Evolutionary conservation across 1,140 invertebrate genomes (phyloP).

Genomic region (Geopemphigus sp.): DNA sequence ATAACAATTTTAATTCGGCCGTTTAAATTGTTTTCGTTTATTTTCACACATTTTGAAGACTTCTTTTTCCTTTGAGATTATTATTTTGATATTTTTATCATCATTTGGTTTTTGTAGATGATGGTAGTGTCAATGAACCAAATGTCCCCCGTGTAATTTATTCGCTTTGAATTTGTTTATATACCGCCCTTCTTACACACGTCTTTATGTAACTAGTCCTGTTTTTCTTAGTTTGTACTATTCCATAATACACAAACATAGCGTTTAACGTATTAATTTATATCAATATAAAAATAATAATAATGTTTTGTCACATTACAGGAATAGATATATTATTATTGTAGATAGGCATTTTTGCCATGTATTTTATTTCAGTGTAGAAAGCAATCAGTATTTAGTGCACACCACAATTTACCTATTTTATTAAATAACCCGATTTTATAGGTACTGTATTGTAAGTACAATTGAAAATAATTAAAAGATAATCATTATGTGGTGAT

Average conservation of each 20-base stretch:
- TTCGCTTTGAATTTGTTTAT: neutral
- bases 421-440: too few species aligned
- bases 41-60: neutral
- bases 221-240: neutral
- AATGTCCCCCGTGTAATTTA: neutral
- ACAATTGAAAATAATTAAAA: too few species aligned
- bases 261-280: neutral
- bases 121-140: neutral
- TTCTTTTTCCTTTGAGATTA: neutral
- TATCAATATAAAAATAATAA: too few species aligned
- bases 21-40: neutral
- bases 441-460: too few species aligned
- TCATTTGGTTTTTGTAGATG: neutral
- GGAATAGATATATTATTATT: too few species aligned
- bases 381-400: too few species aligned
- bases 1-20: too few species aligned
- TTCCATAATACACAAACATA: neutral
- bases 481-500: too few species aligned
- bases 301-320: too few species aligned
- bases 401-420: too few species aligned
- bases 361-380: too few species aligned
- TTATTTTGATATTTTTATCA: neutral
- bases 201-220: neutral
- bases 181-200: neutral
- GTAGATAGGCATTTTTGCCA: too few species aligned